These are phyloP conservation scores for Coelinius sp. DNA, from an alignment of 2,888 invertebrate species.

Conservation along the genomic window DNA sequence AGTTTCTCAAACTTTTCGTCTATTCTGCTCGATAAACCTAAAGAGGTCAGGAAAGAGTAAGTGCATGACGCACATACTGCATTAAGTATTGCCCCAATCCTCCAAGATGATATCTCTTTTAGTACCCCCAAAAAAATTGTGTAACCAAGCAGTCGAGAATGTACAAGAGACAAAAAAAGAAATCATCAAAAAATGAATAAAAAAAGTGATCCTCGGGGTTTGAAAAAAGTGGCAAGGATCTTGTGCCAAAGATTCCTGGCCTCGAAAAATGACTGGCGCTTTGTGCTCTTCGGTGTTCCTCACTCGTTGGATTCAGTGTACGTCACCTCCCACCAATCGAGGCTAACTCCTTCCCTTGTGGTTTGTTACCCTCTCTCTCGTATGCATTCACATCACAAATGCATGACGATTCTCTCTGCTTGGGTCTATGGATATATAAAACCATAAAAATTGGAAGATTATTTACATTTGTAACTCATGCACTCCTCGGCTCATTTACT, in stretches of 20 bases:
- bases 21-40: neutral
- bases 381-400: neutral
- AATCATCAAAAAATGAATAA: constrained; percentile 6
- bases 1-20: neutral
- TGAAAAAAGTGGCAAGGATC: neutral
- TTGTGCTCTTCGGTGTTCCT: constrained; percentile 19
- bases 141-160: neutral
- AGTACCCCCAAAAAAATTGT: neutral
- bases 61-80: neutral
- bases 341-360: neutral
- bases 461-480: neutral
- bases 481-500: neutral
- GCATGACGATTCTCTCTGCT: neutral
- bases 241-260: neutral
- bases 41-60: neutral
- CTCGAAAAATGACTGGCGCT: constrained; percentile 41
- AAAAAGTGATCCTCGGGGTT: constrained; percentile 21
- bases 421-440: neutral
- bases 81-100: neutral
- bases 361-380: neutral
- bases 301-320: constrained; percentile 38
- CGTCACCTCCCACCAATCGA: constrained; percentile 39
- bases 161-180: neutral
- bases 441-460: neutral
- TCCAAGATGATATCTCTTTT: neutral